Evolutionary conservation across 1,140 invertebrate genomes (phyloP).

Genomic region (Cotesia typhae): DNA sequence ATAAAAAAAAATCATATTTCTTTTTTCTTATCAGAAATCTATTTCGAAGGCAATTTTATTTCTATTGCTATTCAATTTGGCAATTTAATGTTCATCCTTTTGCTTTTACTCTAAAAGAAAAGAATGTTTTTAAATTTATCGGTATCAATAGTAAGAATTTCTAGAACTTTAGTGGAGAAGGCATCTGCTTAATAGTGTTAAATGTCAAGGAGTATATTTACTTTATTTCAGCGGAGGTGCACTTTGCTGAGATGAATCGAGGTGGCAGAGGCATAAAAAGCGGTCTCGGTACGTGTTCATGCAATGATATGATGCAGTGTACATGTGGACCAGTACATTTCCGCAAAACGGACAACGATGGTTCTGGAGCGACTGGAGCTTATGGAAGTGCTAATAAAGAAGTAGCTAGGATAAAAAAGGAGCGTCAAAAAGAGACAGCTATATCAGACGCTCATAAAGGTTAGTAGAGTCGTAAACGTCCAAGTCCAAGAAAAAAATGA

Average conservation of each 20-base stretch:
- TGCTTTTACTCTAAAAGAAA: not conserved
- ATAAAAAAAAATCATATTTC: constrained; percentile 2
- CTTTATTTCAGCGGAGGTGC: constrained; percentile 54
- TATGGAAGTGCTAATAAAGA: constrained; percentile 37
- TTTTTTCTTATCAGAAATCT: constrained; percentile 7
- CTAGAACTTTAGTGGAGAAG: not conserved
- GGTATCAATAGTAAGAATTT: not conserved
- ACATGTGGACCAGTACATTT: constrained; percentile 50
- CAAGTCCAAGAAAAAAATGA: not conserved
- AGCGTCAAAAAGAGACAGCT: constrained; percentile 45
- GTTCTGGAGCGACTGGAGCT: constrained; percentile 1
- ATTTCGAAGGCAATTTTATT: constrained; percentile 7
- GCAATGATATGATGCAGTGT: constrained; percentile 63
- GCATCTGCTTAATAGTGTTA: not conserved
- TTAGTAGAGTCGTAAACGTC: constrained; percentile 34
- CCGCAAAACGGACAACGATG: constrained; percentile 25
- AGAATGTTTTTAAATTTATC: not conserved
- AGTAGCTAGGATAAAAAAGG: constrained; percentile 42
- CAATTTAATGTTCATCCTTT: not conserved
- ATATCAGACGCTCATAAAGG: constrained; percentile 51
- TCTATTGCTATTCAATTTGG: not conserved
- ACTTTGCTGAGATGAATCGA: constrained; percentile 56
- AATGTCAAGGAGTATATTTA: constrained; percentile 30
- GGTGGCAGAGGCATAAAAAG: constrained; percentile 63
- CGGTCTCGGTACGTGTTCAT: constrained; percentile 64